A percentile compares a stretch with the other conserved stretches of the same genome.
Evolutionary conservation across 2,797 vertebrate genomes (phyloP).

Genomic region (Enteromius afrohamiltoni): DNA sequence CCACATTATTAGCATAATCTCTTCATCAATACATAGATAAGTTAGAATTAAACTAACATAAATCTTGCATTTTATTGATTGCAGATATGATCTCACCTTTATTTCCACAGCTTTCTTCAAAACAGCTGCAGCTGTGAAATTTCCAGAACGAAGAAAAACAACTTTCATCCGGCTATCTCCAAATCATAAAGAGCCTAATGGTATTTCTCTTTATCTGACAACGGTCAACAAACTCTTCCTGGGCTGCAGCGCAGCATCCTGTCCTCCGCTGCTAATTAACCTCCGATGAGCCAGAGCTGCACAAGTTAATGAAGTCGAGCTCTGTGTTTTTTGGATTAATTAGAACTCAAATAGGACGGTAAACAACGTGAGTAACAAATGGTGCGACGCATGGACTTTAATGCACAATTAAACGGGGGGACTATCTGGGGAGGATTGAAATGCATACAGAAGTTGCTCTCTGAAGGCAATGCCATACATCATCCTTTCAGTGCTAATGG

Average conservation of each 20-base stretch:
- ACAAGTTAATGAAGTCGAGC: conserved; percentile 88
- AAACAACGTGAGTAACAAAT: conserved; percentile 89
- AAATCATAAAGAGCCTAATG: conserved; percentile 44
- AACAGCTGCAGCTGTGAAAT: conserved; percentile 20
- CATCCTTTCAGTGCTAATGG: conserved; percentile 84
- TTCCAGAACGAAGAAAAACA: conserved; percentile 13
- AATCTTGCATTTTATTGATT: conserved; percentile 9
- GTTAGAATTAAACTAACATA: background rate
- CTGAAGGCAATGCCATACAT: conserved; percentile 81
- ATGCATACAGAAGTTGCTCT: conserved; percentile 84
- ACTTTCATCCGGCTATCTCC: conserved; percentile 10
- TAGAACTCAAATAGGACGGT: conserved; percentile 81
- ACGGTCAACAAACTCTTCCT: conserved; percentile 41
- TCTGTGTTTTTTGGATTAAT: conserved; percentile 85
- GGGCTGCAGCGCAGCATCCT: background rate
- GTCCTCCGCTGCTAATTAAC: conserved; percentile 85
- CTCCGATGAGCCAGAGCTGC: conserved; percentile 78
- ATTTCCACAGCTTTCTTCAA: conserved; percentile 7
- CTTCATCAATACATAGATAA: background rate
- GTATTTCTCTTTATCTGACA: conserved; percentile 41
- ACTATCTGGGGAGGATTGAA: conserved; percentile 63
- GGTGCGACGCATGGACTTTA: conserved; percentile 85
- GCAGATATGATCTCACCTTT: conserved; percentile 31
- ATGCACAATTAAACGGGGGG: conserved; percentile 85
- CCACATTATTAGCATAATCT: conserved; percentile 9